These are phyloP conservation scores for Trematocara nigrifrons DNA, from an alignment of 2,113 vertebrate genomes.

Conservation along the genomic window DNA sequence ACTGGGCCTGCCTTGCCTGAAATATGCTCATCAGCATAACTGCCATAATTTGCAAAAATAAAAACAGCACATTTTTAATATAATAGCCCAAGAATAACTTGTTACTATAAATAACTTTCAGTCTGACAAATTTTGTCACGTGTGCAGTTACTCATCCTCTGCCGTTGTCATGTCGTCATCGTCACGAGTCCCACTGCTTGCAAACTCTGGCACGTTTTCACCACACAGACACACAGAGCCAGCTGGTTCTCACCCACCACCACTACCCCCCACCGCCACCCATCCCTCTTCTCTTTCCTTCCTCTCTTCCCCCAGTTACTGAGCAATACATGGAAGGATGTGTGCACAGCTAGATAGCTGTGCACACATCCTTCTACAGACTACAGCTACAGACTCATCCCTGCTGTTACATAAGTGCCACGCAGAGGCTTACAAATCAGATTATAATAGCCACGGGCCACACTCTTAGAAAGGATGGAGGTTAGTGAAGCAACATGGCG, in stretches of 20 bases:
- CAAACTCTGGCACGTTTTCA: conserved; percentile 16
- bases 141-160: conserved; percentile 11
- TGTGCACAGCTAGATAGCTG: not conserved
- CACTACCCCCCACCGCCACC: not conserved
- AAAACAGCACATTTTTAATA: not conserved
- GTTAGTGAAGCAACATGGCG: conserved; percentile 46
- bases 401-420: conserved; percentile 60
- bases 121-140: not conserved
- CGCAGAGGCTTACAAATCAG: conserved; percentile 57
- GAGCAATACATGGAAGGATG: conserved; percentile 4
- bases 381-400: conserved; percentile 34
- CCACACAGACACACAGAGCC: conserved; percentile 12
- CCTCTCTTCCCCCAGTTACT: not conserved
- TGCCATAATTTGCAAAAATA: not conserved
- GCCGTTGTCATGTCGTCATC: conserved; percentile 26
- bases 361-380: no score
- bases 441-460: conserved; percentile 44
- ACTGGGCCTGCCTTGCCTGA: not conserved
- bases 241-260: conserved; percentile 31
- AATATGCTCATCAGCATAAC: not conserved
- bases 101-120: not conserved
- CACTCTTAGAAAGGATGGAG: conserved; percentile 29
- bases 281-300: not conserved
- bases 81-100: not conserved
- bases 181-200: not conserved